phyloP scores from a whole-genome alignment of 2,888 invertebrate genomes.

The Branchellion lobata region DNA sequence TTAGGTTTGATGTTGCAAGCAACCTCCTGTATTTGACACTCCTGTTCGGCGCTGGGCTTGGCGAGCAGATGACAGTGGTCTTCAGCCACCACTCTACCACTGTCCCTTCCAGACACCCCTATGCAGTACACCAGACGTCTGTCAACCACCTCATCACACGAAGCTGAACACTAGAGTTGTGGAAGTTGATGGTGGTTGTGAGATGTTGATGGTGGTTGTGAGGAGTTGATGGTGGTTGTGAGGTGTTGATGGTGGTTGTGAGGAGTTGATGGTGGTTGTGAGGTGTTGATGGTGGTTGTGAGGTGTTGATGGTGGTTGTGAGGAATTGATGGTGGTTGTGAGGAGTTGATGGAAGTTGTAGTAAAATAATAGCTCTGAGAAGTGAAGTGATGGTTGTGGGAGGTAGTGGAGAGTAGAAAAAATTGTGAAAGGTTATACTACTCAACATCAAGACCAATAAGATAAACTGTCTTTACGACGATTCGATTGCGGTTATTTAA shows the following conservation, averaged over 20 bases:
- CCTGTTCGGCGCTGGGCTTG: conserved; percentile 17
- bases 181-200: background rate
- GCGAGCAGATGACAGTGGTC: conserved; percentile 21
- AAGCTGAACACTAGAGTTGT: conserved; percentile 27
- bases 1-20: conserved; percentile 27
- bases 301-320: too few relatives aligned
- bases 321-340: too few relatives aligned
- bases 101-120: background rate
- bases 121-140: conserved; percentile 17
- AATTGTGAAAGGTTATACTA: too few relatives aligned
- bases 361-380: too few relatives aligned
- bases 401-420: too few relatives aligned
- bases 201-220: background rate
- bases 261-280: too few relatives aligned
- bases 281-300: too few relatives aligned
- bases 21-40: conserved; percentile 37
- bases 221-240: background rate
- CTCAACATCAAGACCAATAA: too few relatives aligned
- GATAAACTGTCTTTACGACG: too few relatives aligned
- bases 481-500: too few relatives aligned
- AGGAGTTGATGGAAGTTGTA: too few relatives aligned
- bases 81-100: conserved; percentile 18
- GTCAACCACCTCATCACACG: conserved; percentile 35
- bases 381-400: too few relatives aligned
- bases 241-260: background rate